Conservation (phyloP, 2,888 invertebrate genomes). For the Parapristionchus giblindavisi region DNA sequence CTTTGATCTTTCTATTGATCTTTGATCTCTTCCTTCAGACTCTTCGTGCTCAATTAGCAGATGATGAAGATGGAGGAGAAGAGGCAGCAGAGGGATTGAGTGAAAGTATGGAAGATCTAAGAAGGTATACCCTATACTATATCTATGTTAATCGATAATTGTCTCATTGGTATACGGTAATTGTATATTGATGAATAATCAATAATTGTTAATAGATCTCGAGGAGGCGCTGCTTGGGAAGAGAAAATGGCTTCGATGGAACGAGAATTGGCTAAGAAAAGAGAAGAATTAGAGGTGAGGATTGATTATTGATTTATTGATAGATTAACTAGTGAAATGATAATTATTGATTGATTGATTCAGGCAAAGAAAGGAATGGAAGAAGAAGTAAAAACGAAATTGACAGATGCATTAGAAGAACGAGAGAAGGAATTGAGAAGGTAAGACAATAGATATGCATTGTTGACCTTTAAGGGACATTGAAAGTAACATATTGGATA, state of each 20-base stretch:
- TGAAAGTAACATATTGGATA: too few species aligned
- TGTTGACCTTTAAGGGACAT: not conserved
- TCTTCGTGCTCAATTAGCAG: conserved; percentile 44
- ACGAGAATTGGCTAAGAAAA: conserved; percentile 70
- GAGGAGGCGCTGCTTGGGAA: conserved; percentile 48
- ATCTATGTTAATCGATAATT: not conserved
- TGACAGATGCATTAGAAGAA: conserved; percentile 67
- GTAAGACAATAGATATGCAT: not conserved
- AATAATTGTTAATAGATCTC: conserved; percentile 1
- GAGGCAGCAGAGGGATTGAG: conserved; percentile 36
- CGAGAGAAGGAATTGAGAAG: conserved; percentile 53
- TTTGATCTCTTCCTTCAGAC: not conserved
- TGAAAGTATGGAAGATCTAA: conserved; percentile 36
- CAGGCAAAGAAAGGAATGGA: conserved; percentile 73
- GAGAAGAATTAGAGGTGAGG: conserved; percentile 68
- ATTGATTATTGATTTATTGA: conserved; percentile 45
- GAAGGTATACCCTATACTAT: not conserved
- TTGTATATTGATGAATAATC: not conserved
- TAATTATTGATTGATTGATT: conserved; percentile 59
- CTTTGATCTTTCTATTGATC: not conserved
- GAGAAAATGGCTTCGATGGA: conserved; percentile 73
- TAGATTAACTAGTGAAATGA: not conserved
- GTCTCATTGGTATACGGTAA: not conserved
- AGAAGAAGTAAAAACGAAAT: conserved; percentile 78
- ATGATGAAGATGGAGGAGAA: conserved; percentile 50